Base-by-base conservation (phyloP, 2,113 vertebrate species). In the Phocoena sinus region DNA sequence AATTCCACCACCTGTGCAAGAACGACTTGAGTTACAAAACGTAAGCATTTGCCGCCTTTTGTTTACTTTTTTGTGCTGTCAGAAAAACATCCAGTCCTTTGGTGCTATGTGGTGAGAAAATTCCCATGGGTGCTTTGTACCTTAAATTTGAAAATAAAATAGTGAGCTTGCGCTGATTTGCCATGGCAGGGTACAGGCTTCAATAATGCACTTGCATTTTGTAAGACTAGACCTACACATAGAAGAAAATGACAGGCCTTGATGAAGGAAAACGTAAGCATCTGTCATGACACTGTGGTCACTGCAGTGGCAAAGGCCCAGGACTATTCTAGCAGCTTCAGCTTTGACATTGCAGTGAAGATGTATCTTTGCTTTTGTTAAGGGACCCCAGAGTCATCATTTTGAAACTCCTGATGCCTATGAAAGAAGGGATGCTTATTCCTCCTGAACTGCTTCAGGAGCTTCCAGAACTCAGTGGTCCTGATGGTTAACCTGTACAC, bases 11-110 rank as follows among this genome's bases (percentile, higher is more conserved):
- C 84, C 88, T 85, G 47, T 77, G 96, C 25, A 89, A 91, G 95
- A 97, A 63, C n/a, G 89, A 88, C 6, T 14, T 14, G 81, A 65
- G 13, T 10, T 47, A 87, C 21, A 77, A 63, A 94, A 92, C 62
- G 50, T 21, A 1, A 87, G 73, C 26, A 44, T 82, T 95, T 7
- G 2, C 67, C 95, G 88, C 88, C 41, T 92, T 80, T 70, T 76
- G 70, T 71, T 92, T 89, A 36, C 77, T 53, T 85, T 97, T 98
- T 97, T 98, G 98, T 98, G 98, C 98, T 98, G 98, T 96, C 91
- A 96, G 80, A 85, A 96, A 96, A 97, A 84, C 41, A 96, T 97
- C 96, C 80, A 89, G 76, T 94, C 95, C 96, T 98, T 98, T 97
- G 96, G 96, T 85, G 95, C 60, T 94, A 26, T 91, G 87, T 58